These are phyloP conservation scores for Onthophagus taurus DNA, from an alignment of 1,140 invertebrate species.

Conservation along the genomic window DNA sequence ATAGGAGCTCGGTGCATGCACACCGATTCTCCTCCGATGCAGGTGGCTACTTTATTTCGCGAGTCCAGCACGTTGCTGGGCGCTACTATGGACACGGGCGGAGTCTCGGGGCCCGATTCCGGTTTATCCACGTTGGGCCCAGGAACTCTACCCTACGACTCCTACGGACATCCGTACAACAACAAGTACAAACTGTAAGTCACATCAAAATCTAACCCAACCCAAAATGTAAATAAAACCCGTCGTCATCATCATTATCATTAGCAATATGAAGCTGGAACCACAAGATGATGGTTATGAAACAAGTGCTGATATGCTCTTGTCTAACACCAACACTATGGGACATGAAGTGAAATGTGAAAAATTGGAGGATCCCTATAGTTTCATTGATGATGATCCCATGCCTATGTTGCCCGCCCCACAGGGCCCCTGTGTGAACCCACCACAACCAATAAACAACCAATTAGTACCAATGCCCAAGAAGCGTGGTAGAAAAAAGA, in stretches of 20 bases:
- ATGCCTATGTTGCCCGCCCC: constrained; percentile 42
- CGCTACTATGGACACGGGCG: constrained; percentile 47
- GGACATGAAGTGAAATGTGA: constrained; percentile 49
- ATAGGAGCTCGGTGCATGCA: constrained; percentile 28
- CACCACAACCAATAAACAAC: constrained; percentile 35
- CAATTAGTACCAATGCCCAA: constrained; percentile 60
- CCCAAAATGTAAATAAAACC: constrained; percentile 1
- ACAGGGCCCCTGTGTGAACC: constrained; percentile 27
- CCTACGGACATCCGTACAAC: constrained; percentile 32
- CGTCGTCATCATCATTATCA: background rate
- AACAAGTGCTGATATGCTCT: constrained; percentile 68
- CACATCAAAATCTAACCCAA: constrained; percentile 12
- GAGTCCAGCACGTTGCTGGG: constrained; percentile 58
- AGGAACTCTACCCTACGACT: constrained; percentile 33
- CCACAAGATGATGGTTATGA: constrained; percentile 78
- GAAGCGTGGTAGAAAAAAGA: constrained; percentile 74
- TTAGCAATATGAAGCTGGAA: constrained; percentile 54
- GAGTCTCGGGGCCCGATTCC: constrained; percentile 29
- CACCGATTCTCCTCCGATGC: constrained; percentile 43
- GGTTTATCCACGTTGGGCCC: constrained; percentile 25
- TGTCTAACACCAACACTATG: constrained; percentile 36
- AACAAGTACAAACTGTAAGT: constrained; percentile 40
- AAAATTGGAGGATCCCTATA: constrained; percentile 63
- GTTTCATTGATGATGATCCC: constrained; percentile 68
- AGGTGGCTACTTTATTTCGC: constrained; percentile 59